Evolutionary conservation across 2,113 vertebrate genomes (phyloP).

Genomic region (Hippoglossus stenolepis): DNA sequence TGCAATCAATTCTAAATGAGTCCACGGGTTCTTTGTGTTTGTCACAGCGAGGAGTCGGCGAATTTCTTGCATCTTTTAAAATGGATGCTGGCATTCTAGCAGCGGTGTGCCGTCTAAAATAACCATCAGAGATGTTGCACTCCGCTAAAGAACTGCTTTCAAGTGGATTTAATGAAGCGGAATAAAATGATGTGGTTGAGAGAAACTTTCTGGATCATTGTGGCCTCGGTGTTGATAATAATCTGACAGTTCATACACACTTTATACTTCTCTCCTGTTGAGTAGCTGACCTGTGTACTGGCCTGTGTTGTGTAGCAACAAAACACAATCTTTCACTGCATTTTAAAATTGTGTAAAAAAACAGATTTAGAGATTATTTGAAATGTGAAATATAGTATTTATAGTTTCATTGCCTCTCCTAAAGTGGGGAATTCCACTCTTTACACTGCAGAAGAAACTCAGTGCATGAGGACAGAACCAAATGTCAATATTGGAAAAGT

Average conservation of each 20-base stretch:
- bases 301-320: too few relatives aligned
- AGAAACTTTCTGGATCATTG: background rate
- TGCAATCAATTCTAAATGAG: slow-evolving; percentile 9
- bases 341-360: too few relatives aligned
- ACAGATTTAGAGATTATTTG: too few relatives aligned
- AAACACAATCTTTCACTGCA: too few relatives aligned
- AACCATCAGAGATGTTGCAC: background rate
- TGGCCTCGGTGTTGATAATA: background rate
- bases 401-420: too few relatives aligned
- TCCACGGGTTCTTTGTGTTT: slow-evolving; percentile 22
- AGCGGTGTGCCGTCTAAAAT: background rate
- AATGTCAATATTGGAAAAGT: too few relatives aligned
- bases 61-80: slow-evolving; percentile 15
- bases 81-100: background rate
- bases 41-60: slow-evolving; percentile 10
- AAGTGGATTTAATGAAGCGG: slow-evolving; percentile 4
- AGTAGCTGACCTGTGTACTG: background rate
- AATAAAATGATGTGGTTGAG: background rate
- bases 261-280: too few relatives aligned
- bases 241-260: too few relatives aligned
- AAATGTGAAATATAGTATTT: too few relatives aligned
- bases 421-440: too few relatives aligned
- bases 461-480: too few relatives aligned
- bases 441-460: too few relatives aligned
- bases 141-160: background rate